A percentile compares a stretch with the other conserved stretches of the same genome.
phyloP scores from a whole-genome alignment of 2,888 invertebrate species.

The Eilema depressum region DNA sequence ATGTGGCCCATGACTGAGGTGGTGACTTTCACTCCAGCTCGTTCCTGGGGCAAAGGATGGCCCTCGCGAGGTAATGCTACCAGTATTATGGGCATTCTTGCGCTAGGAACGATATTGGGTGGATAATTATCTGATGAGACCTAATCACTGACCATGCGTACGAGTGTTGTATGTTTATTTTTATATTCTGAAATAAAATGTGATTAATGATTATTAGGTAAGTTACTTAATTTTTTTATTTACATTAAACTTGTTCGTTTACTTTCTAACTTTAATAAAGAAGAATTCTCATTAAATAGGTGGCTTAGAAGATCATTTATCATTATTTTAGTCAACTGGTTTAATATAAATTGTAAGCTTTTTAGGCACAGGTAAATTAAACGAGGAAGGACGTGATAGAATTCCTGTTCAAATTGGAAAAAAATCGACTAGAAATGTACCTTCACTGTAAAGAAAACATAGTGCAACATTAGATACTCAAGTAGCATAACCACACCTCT shows the following conservation, averaged over 20 bases:
- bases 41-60: too few species aligned
- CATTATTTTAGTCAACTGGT: background rate
- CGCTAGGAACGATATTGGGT: too few species aligned
- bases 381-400: background rate
- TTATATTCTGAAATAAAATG: too few species aligned
- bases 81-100: too few species aligned
- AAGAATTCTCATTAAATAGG: background rate
- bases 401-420: background rate
- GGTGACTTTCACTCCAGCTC: too few species aligned
- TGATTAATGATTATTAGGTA: too few species aligned
- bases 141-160: too few species aligned
- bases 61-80: too few species aligned
- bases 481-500: background rate
- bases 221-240: background rate
- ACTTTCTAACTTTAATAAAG: background rate
- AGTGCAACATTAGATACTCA: background rate
- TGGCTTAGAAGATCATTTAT: background rate
- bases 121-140: too few species aligned
- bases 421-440: background rate
- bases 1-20: too few species aligned
- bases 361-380: background rate
- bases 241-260: background rate
- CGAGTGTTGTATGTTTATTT: slow-evolving; percentile 16
- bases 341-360: background rate
- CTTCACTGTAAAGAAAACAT: background rate